These are phyloP conservation scores for Sinohyriopsis cumingii DNA, from an alignment of 2,888 invertebrate species.

Conservation along the genomic window DNA sequence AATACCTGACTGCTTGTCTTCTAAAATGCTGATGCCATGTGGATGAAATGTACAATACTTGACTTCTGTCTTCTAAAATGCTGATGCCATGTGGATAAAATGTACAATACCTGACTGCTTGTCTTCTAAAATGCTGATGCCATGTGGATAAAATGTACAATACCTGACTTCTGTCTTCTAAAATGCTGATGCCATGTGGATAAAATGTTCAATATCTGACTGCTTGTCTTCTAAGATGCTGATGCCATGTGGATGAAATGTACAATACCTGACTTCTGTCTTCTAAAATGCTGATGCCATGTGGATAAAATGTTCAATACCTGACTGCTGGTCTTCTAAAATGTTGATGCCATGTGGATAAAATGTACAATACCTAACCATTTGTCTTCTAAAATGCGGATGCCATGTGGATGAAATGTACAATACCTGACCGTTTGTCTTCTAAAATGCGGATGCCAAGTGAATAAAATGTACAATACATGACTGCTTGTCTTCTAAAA, in stretches of 20 bases:
- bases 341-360: constrained; percentile 36
- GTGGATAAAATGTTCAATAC: constrained; percentile 18
- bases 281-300: constrained; percentile 19
- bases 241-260: constrained; percentile 33
- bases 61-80: neutral
- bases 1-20: too few relatives aligned
- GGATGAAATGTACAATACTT: constrained; percentile 26
- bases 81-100: constrained; percentile 30
- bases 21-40: constrained; percentile 24
- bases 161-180: too few relatives aligned
- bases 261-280: constrained; percentile 21
- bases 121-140: constrained; percentile 32
- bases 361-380: constrained; percentile 27
- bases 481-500: too few relatives aligned
- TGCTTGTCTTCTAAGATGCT: constrained; percentile 30
- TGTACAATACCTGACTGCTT: constrained; percentile 21
- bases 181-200: constrained; percentile 28
- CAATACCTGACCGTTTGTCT: constrained; percentile 25
- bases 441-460: constrained; percentile 35
- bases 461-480: constrained; percentile 26
- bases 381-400: constrained; percentile 5
- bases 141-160: constrained; percentile 32
- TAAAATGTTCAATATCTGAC: constrained; percentile 15
- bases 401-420: constrained; percentile 24
- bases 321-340: constrained; percentile 25